Percentiles rank a stretch among this genome's conserved stretches.
Conservation (phyloP, 2,113 vertebrate genomes). For the Muscicapa adusta region DNA sequence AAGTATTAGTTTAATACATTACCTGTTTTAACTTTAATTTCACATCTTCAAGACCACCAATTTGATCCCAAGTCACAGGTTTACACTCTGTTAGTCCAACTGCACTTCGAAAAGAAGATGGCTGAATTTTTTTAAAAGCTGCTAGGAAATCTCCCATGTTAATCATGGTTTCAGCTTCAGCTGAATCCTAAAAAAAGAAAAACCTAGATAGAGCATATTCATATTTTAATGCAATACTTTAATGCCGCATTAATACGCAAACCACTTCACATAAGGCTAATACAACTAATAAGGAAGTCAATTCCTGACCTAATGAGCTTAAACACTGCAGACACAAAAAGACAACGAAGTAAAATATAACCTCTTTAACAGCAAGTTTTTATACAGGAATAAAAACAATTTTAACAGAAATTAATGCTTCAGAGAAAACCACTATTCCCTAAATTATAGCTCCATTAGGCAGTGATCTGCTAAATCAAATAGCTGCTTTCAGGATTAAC, state of each 20-base stretch:
- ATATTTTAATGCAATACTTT: background rate
- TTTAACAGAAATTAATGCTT: background rate
- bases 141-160: conserved; percentile 78
- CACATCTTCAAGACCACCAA: conserved; percentile 92
- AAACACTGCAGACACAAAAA: background rate
- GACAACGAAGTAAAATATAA: background rate
- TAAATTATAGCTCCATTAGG: background rate
- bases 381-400: background rate
- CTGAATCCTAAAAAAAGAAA: conserved; percentile 68
- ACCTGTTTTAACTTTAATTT: conserved; percentile 93
- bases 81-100: conserved; percentile 82
- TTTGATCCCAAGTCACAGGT: conserved; percentile 85
- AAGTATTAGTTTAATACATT: background rate
- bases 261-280: background rate
- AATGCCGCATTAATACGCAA: background rate
- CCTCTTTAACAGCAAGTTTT: background rate
- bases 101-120: conserved; percentile 84
- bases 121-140: conserved; percentile 83
- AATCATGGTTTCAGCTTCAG: conserved; percentile 34
- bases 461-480: background rate
- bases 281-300: background rate
- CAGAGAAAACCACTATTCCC: background rate
- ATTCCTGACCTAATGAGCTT: background rate
- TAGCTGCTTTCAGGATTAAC: background rate
- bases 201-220: background rate